A percentile compares a stretch with the other conserved stretches of the same genome.
phyloP scores from a whole-genome alignment of 2,888 invertebrate species.

The Melanophora roralis region DNA sequence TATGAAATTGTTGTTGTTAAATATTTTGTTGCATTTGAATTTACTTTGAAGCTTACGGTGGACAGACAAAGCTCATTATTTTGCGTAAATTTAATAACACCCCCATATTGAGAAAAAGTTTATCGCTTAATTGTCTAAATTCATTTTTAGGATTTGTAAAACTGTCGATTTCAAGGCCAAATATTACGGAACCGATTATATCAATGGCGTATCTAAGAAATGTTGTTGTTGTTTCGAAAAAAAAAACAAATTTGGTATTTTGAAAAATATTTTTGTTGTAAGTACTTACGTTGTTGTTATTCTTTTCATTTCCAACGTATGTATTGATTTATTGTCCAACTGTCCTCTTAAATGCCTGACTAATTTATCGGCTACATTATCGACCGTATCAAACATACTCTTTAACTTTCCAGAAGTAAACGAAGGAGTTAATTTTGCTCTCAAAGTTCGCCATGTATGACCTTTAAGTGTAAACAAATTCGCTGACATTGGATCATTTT shows the following conservation, averaged over 20 bases:
- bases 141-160: slow-evolving; percentile 74
- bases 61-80: slow-evolving; percentile 61
- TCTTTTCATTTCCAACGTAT: slow-evolving; percentile 77
- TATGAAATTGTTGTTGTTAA: background rate
- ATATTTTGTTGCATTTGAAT: background rate
- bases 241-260: background rate
- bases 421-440: slow-evolving; percentile 82
- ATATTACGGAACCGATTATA: slow-evolving; percentile 77
- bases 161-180: slow-evolving; percentile 77
- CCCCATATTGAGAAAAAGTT: slow-evolving; percentile 19
- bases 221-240: background rate
- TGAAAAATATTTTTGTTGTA: background rate
- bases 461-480: slow-evolving; percentile 76
- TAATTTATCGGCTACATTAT: slow-evolving; percentile 79
- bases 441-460: slow-evolving; percentile 81
- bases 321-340: slow-evolving; percentile 69
- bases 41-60: slow-evolving; percentile 44
- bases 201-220: slow-evolving; percentile 76
- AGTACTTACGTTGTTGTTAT: background rate
- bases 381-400: slow-evolving; percentile 81
- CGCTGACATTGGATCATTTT: slow-evolving; percentile 80
- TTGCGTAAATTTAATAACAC: slow-evolving; percentile 61
- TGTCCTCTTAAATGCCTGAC: slow-evolving; percentile 75
- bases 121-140: slow-evolving; percentile 67
- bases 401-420: slow-evolving; percentile 84